phyloP scores from a whole-genome alignment of 2,113 vertebrate species.

The Sylvilagus bachmani region DNA sequence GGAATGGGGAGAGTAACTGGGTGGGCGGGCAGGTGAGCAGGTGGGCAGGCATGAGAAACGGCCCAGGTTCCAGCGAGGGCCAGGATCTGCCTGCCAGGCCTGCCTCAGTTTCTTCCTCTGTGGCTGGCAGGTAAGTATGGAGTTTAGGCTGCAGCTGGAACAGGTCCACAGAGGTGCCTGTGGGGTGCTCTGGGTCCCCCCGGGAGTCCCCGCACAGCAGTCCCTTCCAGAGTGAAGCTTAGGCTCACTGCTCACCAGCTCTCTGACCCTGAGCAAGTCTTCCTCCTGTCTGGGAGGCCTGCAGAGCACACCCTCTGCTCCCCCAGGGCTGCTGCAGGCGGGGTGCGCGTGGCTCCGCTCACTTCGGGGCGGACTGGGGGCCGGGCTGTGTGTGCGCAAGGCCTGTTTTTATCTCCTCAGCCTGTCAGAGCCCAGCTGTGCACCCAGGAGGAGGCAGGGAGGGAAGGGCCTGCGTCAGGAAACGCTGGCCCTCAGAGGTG shows the following conservation, averaged over 20 bases:
- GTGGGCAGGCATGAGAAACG: neutral
- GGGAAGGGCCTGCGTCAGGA: constrained; percentile 2
- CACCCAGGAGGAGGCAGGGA: constrained; percentile 48
- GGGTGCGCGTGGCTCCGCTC: constrained; percentile 6
- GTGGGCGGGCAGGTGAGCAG: neutral
- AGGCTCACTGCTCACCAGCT: neutral
- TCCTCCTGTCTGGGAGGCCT: neutral
- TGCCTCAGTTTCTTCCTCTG: neutral
- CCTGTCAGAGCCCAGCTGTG: constrained; percentile 81
- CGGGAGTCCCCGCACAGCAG: neutral
- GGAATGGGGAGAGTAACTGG: neutral
- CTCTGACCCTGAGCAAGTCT: neutral
- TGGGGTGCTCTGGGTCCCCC: neutral
- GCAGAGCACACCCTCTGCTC: too few species aligned
- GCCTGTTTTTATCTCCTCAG: constrained; percentile 78
- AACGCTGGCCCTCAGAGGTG: neutral
- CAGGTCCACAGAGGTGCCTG: neutral
- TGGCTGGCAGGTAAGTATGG: neutral
- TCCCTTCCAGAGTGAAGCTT: too few species aligned
- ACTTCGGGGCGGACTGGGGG: neutral
- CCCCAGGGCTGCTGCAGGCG: neutral
- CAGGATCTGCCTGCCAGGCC: neutral
- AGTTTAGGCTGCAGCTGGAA: neutral
- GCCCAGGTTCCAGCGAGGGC: neutral
- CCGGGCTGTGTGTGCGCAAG: constrained; percentile 61